A percentile compares a stretch with the other conserved stretches of the same genome.
phyloP scores from a whole-genome alignment of 2,888 invertebrate species.

The Stenichneumon culpator region DNA sequence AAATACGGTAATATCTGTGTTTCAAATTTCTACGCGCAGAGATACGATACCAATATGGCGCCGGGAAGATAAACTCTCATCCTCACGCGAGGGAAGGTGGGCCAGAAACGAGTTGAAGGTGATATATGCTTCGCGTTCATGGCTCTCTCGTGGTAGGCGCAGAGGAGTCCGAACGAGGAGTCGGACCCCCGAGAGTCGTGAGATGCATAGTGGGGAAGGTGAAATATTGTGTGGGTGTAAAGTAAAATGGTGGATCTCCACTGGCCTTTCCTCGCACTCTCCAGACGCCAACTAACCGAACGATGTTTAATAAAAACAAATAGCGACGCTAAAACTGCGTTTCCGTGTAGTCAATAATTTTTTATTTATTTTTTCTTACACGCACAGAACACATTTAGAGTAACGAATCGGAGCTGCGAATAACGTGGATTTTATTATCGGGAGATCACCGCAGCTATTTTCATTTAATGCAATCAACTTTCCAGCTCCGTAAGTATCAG shows the following conservation, averaged over 20 bases:
- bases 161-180: conserved; percentile 61
- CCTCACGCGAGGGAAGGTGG: conserved; percentile 72
- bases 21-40: conserved; percentile 42
- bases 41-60: conserved; percentile 80
- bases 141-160: conserved; percentile 75
- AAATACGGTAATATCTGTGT: conserved; percentile 61
- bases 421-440: neutral
- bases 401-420: neutral
- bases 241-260: conserved; percentile 81
- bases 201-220: conserved; percentile 67
- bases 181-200: conserved; percentile 41
- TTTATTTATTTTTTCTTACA: neutral
- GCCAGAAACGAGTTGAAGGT: conserved; percentile 77
- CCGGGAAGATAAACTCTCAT: conserved; percentile 29
- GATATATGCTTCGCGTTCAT: conserved; percentile 79
- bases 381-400: neutral
- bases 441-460: neutral
- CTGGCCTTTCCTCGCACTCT: conserved; percentile 28
- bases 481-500: neutral
- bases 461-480: neutral
- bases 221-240: conserved; percentile 83
- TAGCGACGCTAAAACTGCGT: neutral
- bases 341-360: neutral
- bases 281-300: conserved; percentile 65
- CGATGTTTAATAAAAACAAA: conserved; percentile 74